phyloP scores from a whole-genome alignment of 2,888 invertebrate genomes.

The Drosophila algonquin region DNA sequence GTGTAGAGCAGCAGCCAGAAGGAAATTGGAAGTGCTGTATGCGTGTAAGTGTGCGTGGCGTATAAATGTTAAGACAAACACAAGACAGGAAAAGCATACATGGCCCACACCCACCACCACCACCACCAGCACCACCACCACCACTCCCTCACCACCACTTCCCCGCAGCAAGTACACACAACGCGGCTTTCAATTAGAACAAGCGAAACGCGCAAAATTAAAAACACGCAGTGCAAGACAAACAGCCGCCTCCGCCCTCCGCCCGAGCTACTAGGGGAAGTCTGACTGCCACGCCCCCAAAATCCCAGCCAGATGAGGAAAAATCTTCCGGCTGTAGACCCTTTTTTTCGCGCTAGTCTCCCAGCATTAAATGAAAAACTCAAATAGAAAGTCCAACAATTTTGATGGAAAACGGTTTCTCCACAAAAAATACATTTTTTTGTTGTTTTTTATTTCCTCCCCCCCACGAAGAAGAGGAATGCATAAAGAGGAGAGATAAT shows the following conservation, averaged over 20 bases:
- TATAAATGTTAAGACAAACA: conserved; percentile 78
- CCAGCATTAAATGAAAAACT: conserved; percentile 66
- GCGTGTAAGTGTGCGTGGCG: conserved; percentile 29
- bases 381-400: conserved; percentile 56
- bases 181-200: conserved; percentile 77
- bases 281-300: background rate
- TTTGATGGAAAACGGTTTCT: conserved; percentile 25
- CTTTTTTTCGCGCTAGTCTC: conserved; percentile 9
- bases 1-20: conserved; percentile 42
- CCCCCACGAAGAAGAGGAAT: background rate
- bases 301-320: conserved; percentile 9
- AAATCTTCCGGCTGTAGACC: conserved; percentile 9
- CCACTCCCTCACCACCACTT: background rate
- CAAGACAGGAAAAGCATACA: conserved; percentile 64
- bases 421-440: conserved; percentile 27
- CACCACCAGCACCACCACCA: background rate
- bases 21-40: conserved; percentile 67
- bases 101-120: conserved; percentile 1
- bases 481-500: conserved; percentile 6
- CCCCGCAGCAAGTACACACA: conserved; percentile 42
- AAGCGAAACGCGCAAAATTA: conserved; percentile 81
- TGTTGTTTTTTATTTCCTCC: background rate
- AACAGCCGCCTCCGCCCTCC: conserved; percentile 46
- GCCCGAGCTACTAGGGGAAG: background rate
- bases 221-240: conserved; percentile 75